phyloP scores from a whole-genome alignment of 2,888 invertebrate species.

The Tridacna gigas region DNA sequence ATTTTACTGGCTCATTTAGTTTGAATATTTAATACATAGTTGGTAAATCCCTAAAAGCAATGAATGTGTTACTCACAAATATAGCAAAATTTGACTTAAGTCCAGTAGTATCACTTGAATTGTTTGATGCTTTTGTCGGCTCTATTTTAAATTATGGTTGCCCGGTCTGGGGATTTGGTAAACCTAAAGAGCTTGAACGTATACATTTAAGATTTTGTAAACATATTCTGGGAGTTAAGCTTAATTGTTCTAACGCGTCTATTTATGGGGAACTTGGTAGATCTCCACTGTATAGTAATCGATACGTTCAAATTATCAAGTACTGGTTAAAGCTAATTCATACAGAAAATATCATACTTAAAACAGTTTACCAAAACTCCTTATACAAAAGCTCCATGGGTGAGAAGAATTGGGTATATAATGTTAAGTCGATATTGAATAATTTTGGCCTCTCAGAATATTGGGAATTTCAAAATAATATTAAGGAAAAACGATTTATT shows the following conservation, averaged over 20 bases:
- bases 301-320: neutral
- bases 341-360: too few relatives aligned
- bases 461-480: too few relatives aligned
- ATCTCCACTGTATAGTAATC: neutral
- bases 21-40: neutral
- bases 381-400: too few relatives aligned
- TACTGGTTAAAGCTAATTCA: conserved; percentile 2
- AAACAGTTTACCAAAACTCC: too few relatives aligned
- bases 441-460: too few relatives aligned
- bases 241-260: neutral
- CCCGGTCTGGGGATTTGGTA: neutral
- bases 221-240: neutral
- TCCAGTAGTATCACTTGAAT: neutral
- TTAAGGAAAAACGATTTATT: too few relatives aligned
- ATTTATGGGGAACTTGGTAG: neutral
- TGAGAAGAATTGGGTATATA: too few relatives aligned
- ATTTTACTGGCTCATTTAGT: neutral
- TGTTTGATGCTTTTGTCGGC: neutral
- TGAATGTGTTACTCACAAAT: too few relatives aligned
- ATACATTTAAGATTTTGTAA: neutral
- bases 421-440: too few relatives aligned
- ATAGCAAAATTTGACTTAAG: neutral
- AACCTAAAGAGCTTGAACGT: neutral
- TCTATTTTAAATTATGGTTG: neutral
- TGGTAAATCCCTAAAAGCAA: neutral